These are phyloP conservation scores for Tachuris rubrigastra DNA, from an alignment of 2,113 vertebrate species.

Conservation along the genomic window DNA sequence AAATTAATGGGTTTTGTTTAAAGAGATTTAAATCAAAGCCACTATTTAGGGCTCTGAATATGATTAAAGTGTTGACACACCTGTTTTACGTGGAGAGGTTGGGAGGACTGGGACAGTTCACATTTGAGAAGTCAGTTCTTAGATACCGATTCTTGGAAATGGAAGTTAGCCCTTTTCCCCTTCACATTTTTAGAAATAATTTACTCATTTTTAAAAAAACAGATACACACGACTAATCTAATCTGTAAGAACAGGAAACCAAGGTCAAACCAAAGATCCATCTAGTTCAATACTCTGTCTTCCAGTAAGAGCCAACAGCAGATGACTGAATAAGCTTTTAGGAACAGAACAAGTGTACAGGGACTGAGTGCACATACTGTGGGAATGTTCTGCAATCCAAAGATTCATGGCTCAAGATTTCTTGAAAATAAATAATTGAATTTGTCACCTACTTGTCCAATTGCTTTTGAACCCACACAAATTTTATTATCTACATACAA, in stretches of 20 bases:
- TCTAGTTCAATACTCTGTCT: not conserved
- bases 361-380: accelerated
- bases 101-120: not conserved
- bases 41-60: not conserved
- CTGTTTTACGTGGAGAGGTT: not conserved
- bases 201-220: not conserved
- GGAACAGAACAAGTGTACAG: not conserved
- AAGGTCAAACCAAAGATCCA: not conserved
- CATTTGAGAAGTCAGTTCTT: not conserved
- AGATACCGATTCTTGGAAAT: not conserved
- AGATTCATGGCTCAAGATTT: not conserved
- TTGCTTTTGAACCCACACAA: not conserved
- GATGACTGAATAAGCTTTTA: not conserved
- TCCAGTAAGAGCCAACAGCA: not conserved
- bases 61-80: not conserved
- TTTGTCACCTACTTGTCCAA: not conserved
- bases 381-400: not conserved
- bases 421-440: not conserved
- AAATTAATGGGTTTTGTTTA: not conserved
- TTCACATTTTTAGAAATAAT: not conserved
- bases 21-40: not conserved
- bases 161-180: not conserved
- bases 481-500: not conserved
- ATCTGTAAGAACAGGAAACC: not conserved
- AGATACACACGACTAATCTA: not conserved